Evolutionary conservation across 2,888 invertebrate genomes (phyloP), one percentile per base, ranked within the genome.

Genomic region (Cryptus armator): DNA sequence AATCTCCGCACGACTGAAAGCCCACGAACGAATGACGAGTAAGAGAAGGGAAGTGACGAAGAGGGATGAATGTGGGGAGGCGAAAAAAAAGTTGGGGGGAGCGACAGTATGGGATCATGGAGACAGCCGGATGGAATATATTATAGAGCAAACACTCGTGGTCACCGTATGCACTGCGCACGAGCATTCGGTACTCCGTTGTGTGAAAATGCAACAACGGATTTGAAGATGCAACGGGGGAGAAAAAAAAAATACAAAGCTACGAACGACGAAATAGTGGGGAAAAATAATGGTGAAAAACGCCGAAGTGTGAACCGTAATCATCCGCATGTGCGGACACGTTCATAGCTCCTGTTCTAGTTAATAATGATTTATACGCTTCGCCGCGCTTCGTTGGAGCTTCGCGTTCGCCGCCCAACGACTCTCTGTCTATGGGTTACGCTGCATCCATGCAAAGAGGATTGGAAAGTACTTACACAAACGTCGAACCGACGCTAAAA

Each of bases 341-440:
- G 44, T 66, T 32, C 48, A 62, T 59, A 68, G 62, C 81, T 66
- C 77, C 46, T 67, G 37, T 9, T 62, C 53, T 46, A 72, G 48
- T 76, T 80, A 77, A 79, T 77, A 76, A 64, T 59, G 72, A 80
- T 77, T 81, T 77, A 43, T 53, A 10, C 19, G 5, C 7, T 51
- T 48, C n/a, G 51, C 62, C 46, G 68, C 14, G 53, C 7, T 16
- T 16, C 53, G 53, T 3, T 16, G 53, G 19, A 53, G 53, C 51
- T n/a, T 19, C 53, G 1, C 53, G 16, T 16, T 53, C 56, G 12
- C 24, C 56, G 56, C 24, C 56, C 19, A 19, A 19, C 5, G 19
- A 9, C 37, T 7, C 37, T 37, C 37, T 37, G 9, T 7, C 53
- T 19, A 19, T 19, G 56, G 4, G 24, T 56, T 56, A 19, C 37